Conservation (phyloP, 2,888 invertebrate genomes). For the Morpho deidamia region DNA sequence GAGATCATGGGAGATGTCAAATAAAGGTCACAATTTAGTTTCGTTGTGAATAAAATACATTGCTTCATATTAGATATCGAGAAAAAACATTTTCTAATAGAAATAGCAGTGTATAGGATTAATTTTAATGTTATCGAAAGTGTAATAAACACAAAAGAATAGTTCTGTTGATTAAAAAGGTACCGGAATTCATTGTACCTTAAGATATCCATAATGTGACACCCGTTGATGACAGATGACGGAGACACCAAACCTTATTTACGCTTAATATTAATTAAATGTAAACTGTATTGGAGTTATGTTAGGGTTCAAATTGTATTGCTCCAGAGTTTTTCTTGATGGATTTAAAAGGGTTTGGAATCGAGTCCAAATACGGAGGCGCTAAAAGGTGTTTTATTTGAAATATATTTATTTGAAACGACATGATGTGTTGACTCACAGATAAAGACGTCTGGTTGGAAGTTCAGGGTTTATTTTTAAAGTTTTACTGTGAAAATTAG, state of each 20-base stretch:
- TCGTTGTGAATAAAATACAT: not conserved
- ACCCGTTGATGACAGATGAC: conserved; percentile 69
- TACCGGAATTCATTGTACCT: conserved; percentile 37
- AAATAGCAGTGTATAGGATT: conserved; percentile 15
- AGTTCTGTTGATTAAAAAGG: conserved; percentile 40
- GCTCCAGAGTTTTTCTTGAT: conserved; percentile 6
- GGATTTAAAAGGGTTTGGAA: conserved; percentile 40
- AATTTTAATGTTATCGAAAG: not conserved
- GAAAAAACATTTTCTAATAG: not conserved
- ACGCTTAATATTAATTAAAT: conserved; percentile 10
- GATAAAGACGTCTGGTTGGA: conserved; percentile 43
- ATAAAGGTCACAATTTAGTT: not conserved
- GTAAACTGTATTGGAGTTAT: conserved; percentile 21
- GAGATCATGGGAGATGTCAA: conserved; percentile 12
- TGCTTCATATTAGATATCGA: not conserved
- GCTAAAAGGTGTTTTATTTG: conserved; percentile 62
- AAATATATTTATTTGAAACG: conserved; percentile 40
- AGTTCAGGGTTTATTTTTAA: conserved; percentile 33
- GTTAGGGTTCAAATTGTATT: conserved; percentile 17
- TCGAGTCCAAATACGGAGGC: conserved; percentile 56
- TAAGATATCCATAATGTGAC: conserved; percentile 59
- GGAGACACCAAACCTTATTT: conserved; percentile 22
- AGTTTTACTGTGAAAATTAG: conserved; percentile 45
- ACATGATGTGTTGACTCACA: conserved; percentile 39
- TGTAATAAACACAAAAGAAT: conserved; percentile 25